Evolutionary conservation across 2,888 invertebrate genomes (phyloP).

Genomic region (Strigamia transsilvanica): DNA sequence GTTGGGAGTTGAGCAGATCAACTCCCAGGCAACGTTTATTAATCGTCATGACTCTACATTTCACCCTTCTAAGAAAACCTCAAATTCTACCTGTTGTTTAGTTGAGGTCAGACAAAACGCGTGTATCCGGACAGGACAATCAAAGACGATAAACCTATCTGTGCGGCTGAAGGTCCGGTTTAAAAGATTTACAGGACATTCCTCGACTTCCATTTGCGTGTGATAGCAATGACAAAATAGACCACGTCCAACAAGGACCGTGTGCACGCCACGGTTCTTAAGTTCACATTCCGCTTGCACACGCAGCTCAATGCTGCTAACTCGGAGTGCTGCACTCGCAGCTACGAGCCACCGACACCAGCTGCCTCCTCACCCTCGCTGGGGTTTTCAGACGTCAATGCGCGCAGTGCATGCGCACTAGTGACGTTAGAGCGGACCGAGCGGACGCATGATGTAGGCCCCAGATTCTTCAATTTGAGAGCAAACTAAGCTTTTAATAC

Average conservation of each 20-base stretch:
- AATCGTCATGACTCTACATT: not conserved
- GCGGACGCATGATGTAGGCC: constrained; percentile 16
- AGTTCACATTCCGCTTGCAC: constrained; percentile 37
- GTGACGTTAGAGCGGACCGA: constrained; percentile 30
- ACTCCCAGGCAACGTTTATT: constrained; percentile 11
- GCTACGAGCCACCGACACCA: constrained; percentile 39
- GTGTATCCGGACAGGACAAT: constrained; percentile 40
- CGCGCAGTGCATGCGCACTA: constrained; percentile 39
- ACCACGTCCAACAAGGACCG: not conserved
- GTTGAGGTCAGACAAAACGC: constrained; percentile 23
- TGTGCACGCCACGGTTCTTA: constrained; percentile 4
- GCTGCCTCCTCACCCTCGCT: constrained; percentile 22
- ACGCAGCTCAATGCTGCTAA: constrained; percentile 35
- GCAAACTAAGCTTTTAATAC: constrained; percentile 42
- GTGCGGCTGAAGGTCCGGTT: constrained; percentile 4
- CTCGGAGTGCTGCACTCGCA: constrained; percentile 29
- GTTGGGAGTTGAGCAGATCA: not conserved
- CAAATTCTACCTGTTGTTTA: constrained; percentile 45
- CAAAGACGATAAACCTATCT: constrained; percentile 33
- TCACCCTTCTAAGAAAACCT: constrained; percentile 23
- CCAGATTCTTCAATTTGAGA: not conserved
- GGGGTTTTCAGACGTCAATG: constrained; percentile 36
- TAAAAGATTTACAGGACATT: constrained; percentile 22
- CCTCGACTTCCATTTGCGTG: constrained; percentile 28
- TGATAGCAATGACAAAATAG: constrained; percentile 8